Evolutionary conservation across 2,113 vertebrate genomes (phyloP).

Genomic region (Procavia capensis): DNA sequence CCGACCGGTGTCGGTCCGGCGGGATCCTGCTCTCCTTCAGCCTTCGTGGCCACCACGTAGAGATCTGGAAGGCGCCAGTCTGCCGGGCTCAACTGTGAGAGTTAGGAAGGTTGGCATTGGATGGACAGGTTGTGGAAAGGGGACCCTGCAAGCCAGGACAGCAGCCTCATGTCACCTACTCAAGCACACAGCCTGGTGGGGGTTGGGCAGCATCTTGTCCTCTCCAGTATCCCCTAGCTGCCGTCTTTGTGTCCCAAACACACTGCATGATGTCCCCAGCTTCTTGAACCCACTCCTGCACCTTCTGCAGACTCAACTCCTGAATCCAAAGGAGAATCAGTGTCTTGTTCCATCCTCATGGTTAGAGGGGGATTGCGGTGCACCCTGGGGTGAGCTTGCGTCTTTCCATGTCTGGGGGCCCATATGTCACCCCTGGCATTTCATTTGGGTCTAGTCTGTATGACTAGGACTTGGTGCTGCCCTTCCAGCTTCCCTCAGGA

Average conservation of each 20-base stretch:
- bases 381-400: neutral
- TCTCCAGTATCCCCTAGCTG: neutral
- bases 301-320: neutral
- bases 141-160: neutral
- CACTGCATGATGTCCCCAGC: neutral
- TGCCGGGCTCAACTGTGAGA: neutral
- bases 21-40: neutral
- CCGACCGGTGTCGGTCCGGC: neutral
- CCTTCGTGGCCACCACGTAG: neutral
- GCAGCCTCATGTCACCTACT: neutral
- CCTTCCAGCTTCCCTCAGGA: neutral
- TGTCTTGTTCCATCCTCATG: neutral
- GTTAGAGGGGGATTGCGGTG: neutral
- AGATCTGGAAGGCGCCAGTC: neutral
- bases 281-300: neutral
- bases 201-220: rapidly evolving
- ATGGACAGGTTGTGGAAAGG: neutral
- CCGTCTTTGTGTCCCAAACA: neutral
- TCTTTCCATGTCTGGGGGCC: neutral
- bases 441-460: neutral
- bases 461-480: neutral
- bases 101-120: neutral
- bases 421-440: neutral
- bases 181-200: neutral
- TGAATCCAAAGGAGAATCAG: neutral